Percentiles rank a stretch among this genome's conserved stretches.
phyloP scores from a whole-genome alignment of 2,888 invertebrate species.

The Galeruca laticollis region DNA sequence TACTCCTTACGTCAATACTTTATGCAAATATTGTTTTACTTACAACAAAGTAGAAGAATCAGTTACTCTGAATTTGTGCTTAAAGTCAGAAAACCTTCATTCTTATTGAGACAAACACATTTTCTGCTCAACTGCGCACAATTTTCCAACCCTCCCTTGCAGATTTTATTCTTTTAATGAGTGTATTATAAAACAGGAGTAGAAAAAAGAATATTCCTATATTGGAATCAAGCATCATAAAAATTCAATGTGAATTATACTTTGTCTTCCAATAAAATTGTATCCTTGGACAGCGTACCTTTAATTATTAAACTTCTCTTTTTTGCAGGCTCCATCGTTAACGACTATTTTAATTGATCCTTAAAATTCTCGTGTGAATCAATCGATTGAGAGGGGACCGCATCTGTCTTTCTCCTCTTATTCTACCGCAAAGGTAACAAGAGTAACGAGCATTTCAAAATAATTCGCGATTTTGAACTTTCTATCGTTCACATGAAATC shows the following conservation, averaged over 20 bases:
- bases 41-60: too few species aligned
- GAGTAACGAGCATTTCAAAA: constrained; percentile 31
- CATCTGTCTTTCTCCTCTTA: neutral
- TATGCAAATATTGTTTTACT: too few species aligned
- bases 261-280: neutral
- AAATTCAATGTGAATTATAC: neutral
- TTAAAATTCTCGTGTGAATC: constrained; percentile 6
- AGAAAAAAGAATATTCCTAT: too few species aligned
- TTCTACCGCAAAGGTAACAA: constrained; percentile 26
- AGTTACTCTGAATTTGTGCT: too few species aligned
- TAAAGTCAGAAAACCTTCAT: too few species aligned
- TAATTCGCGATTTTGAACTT: constrained; percentile 25
- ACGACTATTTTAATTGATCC: constrained; percentile 7
- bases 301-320: neutral
- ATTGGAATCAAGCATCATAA: neutral
- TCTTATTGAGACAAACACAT: too few species aligned
- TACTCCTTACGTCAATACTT: too few species aligned
- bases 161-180: too few species aligned
- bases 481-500: constrained; percentile 55
- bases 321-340: neutral
- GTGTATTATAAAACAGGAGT: too few species aligned
- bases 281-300: neutral
- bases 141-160: too few species aligned
- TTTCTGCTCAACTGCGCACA: too few species aligned
- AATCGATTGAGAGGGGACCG: constrained; percentile 18